phyloP scores from a whole-genome alignment of 2,797 vertebrate species.

The Schizopygopsis pylzovi region DNA sequence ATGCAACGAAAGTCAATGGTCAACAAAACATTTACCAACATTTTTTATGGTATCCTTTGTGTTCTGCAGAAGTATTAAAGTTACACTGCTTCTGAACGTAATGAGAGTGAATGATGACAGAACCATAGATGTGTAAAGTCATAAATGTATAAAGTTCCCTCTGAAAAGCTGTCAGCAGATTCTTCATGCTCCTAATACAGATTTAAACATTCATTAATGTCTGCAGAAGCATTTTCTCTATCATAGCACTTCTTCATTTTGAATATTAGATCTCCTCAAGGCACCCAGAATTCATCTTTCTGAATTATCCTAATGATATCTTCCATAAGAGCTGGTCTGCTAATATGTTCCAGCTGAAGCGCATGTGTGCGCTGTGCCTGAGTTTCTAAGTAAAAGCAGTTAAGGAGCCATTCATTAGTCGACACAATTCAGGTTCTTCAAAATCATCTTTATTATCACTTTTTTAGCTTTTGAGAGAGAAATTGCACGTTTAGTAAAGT shows the following conservation, averaged over 20 bases:
- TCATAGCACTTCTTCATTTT: not conserved
- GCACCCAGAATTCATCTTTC: slow-evolving; percentile 2
- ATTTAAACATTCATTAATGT: slow-evolving; percentile 37
- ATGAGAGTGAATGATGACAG: not conserved
- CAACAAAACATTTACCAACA: not conserved
- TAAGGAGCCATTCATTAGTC: not conserved
- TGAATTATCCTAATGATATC: slow-evolving; percentile 35
- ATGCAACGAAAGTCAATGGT: not conserved
- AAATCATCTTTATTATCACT: not conserved
- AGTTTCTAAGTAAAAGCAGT: slow-evolving; percentile 1
- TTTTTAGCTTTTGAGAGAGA: not conserved
- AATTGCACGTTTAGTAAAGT: slow-evolving; percentile 17
- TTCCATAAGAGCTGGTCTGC: slow-evolving; percentile 8
- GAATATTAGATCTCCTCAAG: slow-evolving; percentile 28
- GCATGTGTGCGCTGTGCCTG: not conserved
- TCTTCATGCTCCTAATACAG: not conserved
- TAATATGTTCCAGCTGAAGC: slow-evolving; percentile 14
- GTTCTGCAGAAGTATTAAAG: not conserved
- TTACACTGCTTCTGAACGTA: not conserved
- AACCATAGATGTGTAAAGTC: not conserved
- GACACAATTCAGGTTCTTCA: not conserved
- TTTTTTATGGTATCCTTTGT: not conserved
- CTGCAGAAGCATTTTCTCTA: slow-evolving; percentile 23
- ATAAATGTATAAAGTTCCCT: slow-evolving; percentile 6
- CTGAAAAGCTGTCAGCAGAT: slow-evolving; percentile 18